Percentiles rank a stretch among this genome's conserved stretches.
These are phyloP conservation scores for Lepas anatifera DNA, from an alignment of 2,888 invertebrate genomes.

Conservation along the genomic window DNA sequence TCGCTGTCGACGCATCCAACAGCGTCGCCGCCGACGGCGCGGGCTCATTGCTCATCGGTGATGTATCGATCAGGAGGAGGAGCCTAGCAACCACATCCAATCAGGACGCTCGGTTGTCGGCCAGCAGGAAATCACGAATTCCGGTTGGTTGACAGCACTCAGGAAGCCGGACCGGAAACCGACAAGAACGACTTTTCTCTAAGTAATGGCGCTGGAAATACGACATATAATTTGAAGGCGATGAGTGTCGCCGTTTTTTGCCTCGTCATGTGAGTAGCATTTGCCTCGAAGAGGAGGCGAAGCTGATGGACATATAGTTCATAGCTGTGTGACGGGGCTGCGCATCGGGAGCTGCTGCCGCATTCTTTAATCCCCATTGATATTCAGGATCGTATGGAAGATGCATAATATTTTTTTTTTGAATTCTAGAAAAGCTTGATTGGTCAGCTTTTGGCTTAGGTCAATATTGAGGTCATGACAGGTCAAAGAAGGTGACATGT, in stretches of 20 bases:
- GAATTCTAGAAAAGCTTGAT: too few relatives aligned
- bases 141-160: constrained; percentile 8
- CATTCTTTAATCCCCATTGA: too few relatives aligned
- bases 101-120: not conserved
- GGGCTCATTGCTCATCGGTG: constrained; percentile 3
- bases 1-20: not conserved
- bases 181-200: constrained; percentile 14
- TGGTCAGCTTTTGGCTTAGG: too few relatives aligned
- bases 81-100: not conserved
- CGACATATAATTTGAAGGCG: not conserved
- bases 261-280: not conserved
- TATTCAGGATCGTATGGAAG: too few relatives aligned
- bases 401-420: too few relatives aligned
- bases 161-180: constrained; percentile 4
- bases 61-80: constrained; percentile 10
- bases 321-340: too few relatives aligned
- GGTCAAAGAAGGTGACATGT: too few relatives aligned
- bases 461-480: too few relatives aligned
- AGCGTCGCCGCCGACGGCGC: not conserved
- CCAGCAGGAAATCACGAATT: constrained; percentile 5
- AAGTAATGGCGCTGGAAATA: constrained; percentile 13
- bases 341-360: too few relatives aligned
- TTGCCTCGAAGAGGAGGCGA: too few relatives aligned
- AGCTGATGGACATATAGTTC: too few relatives aligned
- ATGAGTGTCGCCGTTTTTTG: not conserved